A percentile compares a stretch with the other conserved stretches of the same genome.
phyloP scores from a whole-genome alignment of 1,140 invertebrate genomes.

The Brachionus sp. region DNA sequence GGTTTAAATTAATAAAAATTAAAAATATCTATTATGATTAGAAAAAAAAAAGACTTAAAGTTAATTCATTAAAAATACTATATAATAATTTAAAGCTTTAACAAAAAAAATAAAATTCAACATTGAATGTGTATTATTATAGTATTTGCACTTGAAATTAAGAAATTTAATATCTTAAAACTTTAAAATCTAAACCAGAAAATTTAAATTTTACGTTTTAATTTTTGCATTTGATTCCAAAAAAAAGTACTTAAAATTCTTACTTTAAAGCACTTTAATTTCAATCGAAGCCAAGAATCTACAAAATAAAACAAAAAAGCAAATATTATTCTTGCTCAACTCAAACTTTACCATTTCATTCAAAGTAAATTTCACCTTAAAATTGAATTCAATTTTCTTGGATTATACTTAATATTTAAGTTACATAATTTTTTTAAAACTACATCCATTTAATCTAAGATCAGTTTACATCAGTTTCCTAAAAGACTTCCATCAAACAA shows the following conservation, averaged over 20 bases:
- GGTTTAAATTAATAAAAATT: too few species aligned
- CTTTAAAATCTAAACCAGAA: not conserved
- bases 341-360: not conserved
- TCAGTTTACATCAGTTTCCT: not conserved
- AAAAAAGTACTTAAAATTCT: not conserved
- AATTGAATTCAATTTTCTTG: not conserved
- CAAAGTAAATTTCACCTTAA: slow-evolving; percentile 21
- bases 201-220: not conserved
- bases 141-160: not conserved
- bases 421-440: not conserved
- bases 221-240: not conserved
- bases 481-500: not conserved
- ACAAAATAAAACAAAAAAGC: slow-evolving; percentile 1
- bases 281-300: not conserved
- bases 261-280: not conserved
- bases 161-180: slow-evolving; percentile 13
- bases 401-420: not conserved
- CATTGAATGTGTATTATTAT: not conserved
- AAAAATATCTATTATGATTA: too few species aligned
- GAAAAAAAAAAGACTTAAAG: not conserved
- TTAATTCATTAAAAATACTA: not conserved
- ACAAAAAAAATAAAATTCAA: not conserved
- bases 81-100: not conserved
- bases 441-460: not conserved
- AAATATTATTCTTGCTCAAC: slow-evolving; percentile 20